phyloP scores from a whole-genome alignment of 2,888 invertebrate genomes.

The Pterobdella sp. region DNA sequence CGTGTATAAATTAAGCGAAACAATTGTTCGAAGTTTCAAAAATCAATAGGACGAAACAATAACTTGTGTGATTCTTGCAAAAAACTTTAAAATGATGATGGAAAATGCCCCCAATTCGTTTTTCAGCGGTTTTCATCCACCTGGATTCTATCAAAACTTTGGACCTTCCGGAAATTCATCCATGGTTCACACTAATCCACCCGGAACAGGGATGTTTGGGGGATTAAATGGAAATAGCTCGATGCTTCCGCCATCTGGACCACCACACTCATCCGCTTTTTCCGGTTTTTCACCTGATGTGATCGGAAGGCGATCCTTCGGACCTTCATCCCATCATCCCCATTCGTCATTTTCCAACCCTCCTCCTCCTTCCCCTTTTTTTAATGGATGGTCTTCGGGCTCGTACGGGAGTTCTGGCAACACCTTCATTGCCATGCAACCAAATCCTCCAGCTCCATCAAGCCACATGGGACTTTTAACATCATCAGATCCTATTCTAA shows the following conservation, averaged over 20 bases:
- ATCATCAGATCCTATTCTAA: slow-evolving; percentile 4
- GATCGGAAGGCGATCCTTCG: slow-evolving; percentile 23
- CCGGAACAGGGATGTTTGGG: slow-evolving; percentile 23
- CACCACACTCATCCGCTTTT: neutral
- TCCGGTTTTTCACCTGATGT: slow-evolving; percentile 26
- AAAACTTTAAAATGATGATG: slow-evolving; percentile 25
- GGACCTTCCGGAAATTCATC: neutral
- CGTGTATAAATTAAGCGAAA: no score
- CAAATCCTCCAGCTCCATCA: neutral
- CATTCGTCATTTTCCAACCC: neutral
- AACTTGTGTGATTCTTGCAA: no score
- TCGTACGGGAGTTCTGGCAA: slow-evolving; percentile 8
- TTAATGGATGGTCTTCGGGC: slow-evolving; percentile 7
- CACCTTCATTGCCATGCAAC: neutral
- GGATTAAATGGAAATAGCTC: slow-evolving; percentile 8
- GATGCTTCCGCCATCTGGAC: slow-evolving; percentile 7
- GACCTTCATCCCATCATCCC: slow-evolving; percentile 4
- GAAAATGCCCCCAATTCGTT: slow-evolving; percentile 21
- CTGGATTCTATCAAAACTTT: slow-evolving; percentile 20
- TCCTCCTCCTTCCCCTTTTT: neutral
- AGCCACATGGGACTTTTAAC: slow-evolving; percentile 19
- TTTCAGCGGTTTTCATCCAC: slow-evolving; percentile 23
- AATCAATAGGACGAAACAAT: no score
- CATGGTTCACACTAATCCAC: slow-evolving; percentile 4
- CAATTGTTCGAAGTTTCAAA: no score